Evolutionary conservation across 2,113 vertebrate species (phyloP).

Genomic region (Mixornis gularis): DNA sequence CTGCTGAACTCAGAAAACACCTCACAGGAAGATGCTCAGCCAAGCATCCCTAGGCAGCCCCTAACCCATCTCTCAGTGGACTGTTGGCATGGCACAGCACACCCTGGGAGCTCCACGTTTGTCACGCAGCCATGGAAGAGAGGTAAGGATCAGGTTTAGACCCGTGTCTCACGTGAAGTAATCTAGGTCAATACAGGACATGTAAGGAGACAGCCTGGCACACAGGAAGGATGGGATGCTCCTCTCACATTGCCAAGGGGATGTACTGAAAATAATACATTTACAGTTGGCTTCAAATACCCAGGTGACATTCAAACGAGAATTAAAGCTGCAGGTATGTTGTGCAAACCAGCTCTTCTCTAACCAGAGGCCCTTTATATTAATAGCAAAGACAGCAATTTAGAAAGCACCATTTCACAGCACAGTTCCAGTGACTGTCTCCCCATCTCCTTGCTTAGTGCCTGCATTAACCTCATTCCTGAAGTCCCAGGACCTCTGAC

Average conservation of each 20-base stretch:
- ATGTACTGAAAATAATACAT: neutral
- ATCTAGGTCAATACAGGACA: neutral
- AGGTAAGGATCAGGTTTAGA: neutral
- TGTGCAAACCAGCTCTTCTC: neutral
- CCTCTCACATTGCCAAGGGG: neutral
- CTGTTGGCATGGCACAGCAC: neutral
- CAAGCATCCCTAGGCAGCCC: neutral
- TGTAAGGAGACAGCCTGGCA: neutral
- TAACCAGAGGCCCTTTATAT: neutral
- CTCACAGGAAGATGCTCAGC: neutral
- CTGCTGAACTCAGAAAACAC: neutral
- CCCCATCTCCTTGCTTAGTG: neutral
- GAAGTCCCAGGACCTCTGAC: slow-evolving; percentile 43
- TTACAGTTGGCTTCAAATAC: neutral
- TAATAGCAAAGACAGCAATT: neutral
- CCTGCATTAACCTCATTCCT: slow-evolving; percentile 44
- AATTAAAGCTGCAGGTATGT: neutral
- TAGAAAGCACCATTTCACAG: neutral
- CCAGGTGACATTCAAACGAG: neutral
- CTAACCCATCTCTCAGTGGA: neutral
- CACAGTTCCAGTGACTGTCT: neutral
- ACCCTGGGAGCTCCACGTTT: neutral
- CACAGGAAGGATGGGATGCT: neutral
- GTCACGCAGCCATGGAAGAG: neutral
- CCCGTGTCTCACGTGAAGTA: neutral